Evolutionary conservation across 2,797 vertebrate genomes (phyloP).

Genomic region (Xiphorhynchus erythropygius): DNA sequence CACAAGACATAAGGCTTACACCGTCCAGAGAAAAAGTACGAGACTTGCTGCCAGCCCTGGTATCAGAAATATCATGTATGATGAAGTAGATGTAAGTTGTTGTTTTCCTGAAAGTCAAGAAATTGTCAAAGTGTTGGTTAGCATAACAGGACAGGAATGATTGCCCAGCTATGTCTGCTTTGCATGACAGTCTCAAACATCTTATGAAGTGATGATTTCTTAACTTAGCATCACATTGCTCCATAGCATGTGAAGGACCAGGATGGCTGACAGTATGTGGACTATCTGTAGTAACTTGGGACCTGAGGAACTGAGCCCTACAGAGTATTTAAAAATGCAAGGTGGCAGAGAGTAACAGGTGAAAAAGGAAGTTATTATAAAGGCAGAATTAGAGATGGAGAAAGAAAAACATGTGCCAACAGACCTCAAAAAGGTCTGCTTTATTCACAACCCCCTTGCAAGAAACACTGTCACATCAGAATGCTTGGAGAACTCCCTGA

Average conservation of each 20-base stretch:
- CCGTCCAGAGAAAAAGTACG: not conserved
- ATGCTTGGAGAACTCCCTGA: not conserved
- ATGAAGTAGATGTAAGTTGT: not conserved
- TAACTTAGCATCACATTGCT: not conserved
- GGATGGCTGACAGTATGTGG: fast-evolving
- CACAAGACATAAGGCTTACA: constrained; percentile 17
- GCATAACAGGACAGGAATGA: not conserved
- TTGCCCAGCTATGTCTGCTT: not conserved
- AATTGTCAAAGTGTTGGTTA: not conserved
- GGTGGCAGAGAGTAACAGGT: not conserved
- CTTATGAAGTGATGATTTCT: not conserved
- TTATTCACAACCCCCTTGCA: not conserved
- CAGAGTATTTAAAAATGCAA: not conserved
- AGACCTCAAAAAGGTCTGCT: not conserved
- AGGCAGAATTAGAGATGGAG: not conserved
- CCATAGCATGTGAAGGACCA: not conserved
- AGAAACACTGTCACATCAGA: not conserved
- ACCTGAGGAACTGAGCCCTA: not conserved
- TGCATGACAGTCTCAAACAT: not conserved
- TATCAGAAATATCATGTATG: not conserved
- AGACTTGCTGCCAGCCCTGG: not conserved
- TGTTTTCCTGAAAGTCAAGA: constrained; percentile 30
- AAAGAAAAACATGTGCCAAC: not conserved
- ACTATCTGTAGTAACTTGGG: not conserved
- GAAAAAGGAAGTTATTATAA: not conserved